Evolutionary conservation across 2,797 vertebrate genomes (phyloP).

Genomic region (Siniperca scherzeri): DNA sequence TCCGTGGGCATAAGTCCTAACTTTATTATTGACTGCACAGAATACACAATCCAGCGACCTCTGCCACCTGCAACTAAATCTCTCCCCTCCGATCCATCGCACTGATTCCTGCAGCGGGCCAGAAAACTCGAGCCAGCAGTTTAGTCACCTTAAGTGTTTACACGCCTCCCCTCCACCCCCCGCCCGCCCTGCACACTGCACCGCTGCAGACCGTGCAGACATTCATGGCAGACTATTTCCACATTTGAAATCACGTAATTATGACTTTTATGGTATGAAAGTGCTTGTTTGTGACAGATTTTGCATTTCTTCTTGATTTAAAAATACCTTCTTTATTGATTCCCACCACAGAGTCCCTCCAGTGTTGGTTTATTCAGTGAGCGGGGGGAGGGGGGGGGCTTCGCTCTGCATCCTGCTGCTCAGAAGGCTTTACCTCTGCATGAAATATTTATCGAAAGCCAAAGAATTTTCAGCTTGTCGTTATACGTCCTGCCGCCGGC

Average conservation of each 20-base stretch:
- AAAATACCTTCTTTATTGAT: constrained; percentile 20
- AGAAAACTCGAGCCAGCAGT: constrained; percentile 88
- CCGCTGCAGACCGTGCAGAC: constrained; percentile 35
- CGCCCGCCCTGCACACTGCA: constrained; percentile 10
- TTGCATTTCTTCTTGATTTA: constrained; percentile 7
- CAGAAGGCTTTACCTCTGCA: constrained; percentile 53
- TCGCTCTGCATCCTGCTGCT: constrained; percentile 15
- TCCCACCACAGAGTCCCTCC: background rate
- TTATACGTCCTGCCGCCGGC: constrained; percentile 57
- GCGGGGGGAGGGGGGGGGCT: background rate
- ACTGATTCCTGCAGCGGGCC: constrained; percentile 91
- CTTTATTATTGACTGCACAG: constrained; percentile 99
- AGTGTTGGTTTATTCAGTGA: constrained; percentile 45
- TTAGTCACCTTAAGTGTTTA: constrained; percentile 88
- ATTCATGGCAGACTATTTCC: background rate
- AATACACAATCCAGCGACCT: constrained; percentile 99
- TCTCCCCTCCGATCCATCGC: constrained; percentile 95
- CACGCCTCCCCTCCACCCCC: constrained; percentile 38
- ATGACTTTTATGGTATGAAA: constrained; percentile 1
- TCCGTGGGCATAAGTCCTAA: constrained; percentile 96
- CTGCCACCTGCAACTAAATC: constrained; percentile 98
- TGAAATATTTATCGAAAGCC: constrained; percentile 80
- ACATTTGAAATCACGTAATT: background rate
- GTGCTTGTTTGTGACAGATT: background rate
- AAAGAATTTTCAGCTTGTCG: constrained; percentile 51